Evolutionary conservation across 2,797 vertebrate genomes (phyloP), one percentile per base, ranked within the genome.

Genomic region (Rhinoraja longicauda): DNA sequence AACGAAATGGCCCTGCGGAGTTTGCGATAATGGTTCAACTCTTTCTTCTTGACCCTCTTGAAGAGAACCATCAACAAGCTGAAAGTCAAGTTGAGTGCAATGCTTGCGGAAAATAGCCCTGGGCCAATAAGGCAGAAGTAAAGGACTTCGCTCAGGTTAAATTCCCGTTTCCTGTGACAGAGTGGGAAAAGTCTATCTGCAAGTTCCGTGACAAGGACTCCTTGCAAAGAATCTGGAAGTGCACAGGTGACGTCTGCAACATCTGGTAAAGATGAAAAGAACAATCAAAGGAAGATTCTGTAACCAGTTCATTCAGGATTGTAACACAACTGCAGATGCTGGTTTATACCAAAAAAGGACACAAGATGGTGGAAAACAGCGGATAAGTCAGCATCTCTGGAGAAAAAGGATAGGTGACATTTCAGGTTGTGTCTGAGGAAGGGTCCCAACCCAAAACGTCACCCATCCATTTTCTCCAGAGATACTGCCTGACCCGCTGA

Each of bases 101-200:
- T 92, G 70, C 90, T 92, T 45, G 70, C 90, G 1, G 90, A 73
- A 75, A 92, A 92, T 75, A 92, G 12, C 53, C 64, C 90, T 4
- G 90, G 90, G 70, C 90, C 90, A 75, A 92, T 75, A 29, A 92
- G 90, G 13, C 36, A 92, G 45, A 72, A 92, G 39, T 92, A 92
- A 26, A 92, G 32, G 39, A 92, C 21, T 72, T 92, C 64, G 45
- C 57, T 92, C 24, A 45, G n/a, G 45, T 53, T 92, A 45, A 92
- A 24, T 75, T 92, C 67, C 13, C 67, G 26, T 67, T 88, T 88
- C 6, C 84, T 67, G 9, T n/a, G n/a, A 39, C 90, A 92, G 53
- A 72, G 26, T 53, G 70, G 26, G 36, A 7, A 29, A 29, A 92
- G 90, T 75, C 53, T 75, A 53, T 92, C 70, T 92, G 90, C 90